Evolutionary conservation across 1,140 invertebrate species (phyloP).

Genomic region (Magallana gigas): DNA sequence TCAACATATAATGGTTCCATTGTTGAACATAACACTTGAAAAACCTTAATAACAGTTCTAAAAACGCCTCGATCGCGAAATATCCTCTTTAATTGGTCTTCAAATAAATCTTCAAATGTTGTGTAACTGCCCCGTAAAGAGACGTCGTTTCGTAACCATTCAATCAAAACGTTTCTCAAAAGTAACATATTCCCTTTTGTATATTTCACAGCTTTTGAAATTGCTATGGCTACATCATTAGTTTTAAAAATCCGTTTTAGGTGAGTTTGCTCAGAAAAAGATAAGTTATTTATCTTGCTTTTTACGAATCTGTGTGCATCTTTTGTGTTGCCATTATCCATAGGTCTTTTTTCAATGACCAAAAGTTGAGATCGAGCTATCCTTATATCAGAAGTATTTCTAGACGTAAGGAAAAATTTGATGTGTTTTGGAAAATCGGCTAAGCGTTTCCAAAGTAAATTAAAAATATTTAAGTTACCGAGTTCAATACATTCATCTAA

Average conservation of each 20-base stretch:
- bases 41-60: not conserved
- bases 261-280: not conserved
- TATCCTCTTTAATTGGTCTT: not conserved
- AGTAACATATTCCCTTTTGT: not conserved
- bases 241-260: not conserved
- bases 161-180: not conserved
- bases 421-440: not conserved
- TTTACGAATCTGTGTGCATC: not conserved
- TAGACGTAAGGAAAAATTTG: conserved; percentile 37
- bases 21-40: conserved; percentile 15
- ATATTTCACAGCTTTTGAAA: not conserved
- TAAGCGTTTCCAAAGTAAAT: not conserved
- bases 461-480: not conserved
- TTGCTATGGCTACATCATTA: not conserved
- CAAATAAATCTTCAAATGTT: conserved; percentile 25
- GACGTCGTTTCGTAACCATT: too few relatives aligned
- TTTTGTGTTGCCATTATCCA: not conserved
- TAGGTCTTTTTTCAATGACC: not conserved
- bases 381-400: not conserved
- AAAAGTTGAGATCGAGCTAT: not conserved
- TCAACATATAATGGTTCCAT: not conserved
- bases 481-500: conserved; percentile 34
- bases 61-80: not conserved
- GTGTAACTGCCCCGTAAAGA: not conserved
- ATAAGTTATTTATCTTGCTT: not conserved